Percentiles rank a stretch among this genome's conserved stretches.
These are phyloP conservation scores for Helicoverpa zea DNA, from an alignment of 1,140 invertebrate species.

Conservation along the genomic window DNA sequence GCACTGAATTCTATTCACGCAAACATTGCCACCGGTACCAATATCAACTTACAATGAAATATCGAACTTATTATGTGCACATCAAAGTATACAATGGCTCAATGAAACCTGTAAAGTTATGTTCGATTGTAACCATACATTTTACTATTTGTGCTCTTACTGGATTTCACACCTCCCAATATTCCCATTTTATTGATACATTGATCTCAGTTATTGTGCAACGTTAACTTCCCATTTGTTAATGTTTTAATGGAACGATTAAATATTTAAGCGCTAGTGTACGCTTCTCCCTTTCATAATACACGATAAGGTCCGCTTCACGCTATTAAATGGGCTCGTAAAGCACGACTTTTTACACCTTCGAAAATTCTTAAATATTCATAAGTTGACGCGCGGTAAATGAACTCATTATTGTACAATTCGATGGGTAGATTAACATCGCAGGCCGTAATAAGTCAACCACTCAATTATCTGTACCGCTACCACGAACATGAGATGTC, in stretches of 20 bases:
- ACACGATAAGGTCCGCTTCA: conserved; percentile 52
- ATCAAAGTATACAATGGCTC: conserved; percentile 7
- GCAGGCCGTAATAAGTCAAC: conserved; percentile 68
- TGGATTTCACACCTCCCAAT: conserved; percentile 57
- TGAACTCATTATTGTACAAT: conserved; percentile 76
- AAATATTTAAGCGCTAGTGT: conserved; percentile 32
- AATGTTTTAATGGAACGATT: conserved; percentile 46
- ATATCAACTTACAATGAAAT: conserved; percentile 32
- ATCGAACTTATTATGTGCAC: conserved; percentile 4
- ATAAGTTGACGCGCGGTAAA: conserved; percentile 72
- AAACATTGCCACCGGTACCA: conserved; percentile 23
- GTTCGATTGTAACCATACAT: conserved; percentile 13
- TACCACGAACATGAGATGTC: conserved; percentile 70
- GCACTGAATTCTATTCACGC: conserved; percentile 57
- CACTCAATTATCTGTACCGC: conserved; percentile 74
- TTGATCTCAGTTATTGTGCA: conserved; percentile 40
- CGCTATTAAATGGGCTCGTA: conserved; percentile 65
- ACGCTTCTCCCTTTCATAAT: conserved; percentile 30
- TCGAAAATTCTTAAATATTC: conserved; percentile 75
- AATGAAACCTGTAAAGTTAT: conserved; percentile 33
- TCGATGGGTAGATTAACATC: conserved; percentile 79
- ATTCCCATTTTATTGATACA: conserved; percentile 43
- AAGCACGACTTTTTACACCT: conserved; percentile 69
- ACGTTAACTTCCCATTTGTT: conserved; percentile 24
- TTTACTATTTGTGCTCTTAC: conserved; percentile 51